Percentiles rank a stretch among this genome's conserved stretches.
These are phyloP conservation scores for Perizoma flavofasciatum DNA, from an alignment of 2,888 invertebrate species.

Conservation along the genomic window DNA sequence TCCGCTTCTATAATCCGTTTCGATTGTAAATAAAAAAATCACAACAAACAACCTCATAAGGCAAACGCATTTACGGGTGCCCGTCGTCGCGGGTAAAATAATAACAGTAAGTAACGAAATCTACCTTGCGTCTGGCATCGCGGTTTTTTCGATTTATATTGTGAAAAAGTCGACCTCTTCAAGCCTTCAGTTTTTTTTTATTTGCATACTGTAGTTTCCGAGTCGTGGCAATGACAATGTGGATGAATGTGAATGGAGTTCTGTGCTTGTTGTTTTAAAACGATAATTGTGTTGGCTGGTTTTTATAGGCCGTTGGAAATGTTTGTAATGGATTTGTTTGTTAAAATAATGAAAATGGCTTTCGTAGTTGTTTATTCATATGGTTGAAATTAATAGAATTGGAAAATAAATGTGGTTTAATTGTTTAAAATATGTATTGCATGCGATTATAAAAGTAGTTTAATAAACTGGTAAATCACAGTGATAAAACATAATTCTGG, in stretches of 20 bases:
- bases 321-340: conserved; percentile 24
- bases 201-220: conserved; percentile 35
- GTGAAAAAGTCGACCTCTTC: conserved; percentile 41
- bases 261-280: conserved; percentile 29
- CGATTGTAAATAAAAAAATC: no score
- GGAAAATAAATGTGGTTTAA: no score
- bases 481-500: no score
- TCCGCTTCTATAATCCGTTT: no score
- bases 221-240: conserved; percentile 38
- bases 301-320: conserved; percentile 24
- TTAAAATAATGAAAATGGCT: conserved; percentile 13
- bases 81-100: no score
- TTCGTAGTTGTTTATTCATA: conserved; percentile 10
- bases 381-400: conserved; percentile 5
- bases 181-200: conserved; percentile 35
- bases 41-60: no score
- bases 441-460: no score
- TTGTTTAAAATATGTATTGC: neutral
- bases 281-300: conserved; percentile 37
- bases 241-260: conserved; percentile 32
- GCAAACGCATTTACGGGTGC: no score
- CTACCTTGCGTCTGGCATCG: conserved; percentile 11
- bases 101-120: conserved; percentile 1
- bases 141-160: conserved; percentile 45
- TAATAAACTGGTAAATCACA: no score